Percentiles rank a stretch among this genome's conserved stretches.
Evolutionary conservation across 2,888 invertebrate species (phyloP).

Genomic region (Lepidocyrtoides sp.): DNA sequence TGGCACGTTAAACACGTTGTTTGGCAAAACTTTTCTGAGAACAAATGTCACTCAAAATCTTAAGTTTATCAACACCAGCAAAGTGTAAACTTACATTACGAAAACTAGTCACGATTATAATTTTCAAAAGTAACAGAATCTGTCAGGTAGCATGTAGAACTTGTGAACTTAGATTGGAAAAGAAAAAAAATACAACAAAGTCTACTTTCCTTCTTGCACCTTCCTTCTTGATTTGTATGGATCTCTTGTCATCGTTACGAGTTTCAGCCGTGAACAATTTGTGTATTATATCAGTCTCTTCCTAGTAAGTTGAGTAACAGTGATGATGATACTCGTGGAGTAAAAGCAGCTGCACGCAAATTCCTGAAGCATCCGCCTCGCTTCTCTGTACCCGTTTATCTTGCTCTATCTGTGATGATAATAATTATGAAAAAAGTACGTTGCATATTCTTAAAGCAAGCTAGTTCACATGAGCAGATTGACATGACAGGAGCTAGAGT

Average conservation of each 20-base stretch:
- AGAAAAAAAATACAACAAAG: too few species aligned
- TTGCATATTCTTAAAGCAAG: conserved; percentile 2
- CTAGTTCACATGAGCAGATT: conserved; percentile 5
- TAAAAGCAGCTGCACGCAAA: neutral
- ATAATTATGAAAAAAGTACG: neutral
- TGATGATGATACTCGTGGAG: neutral
- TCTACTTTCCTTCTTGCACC: too few species aligned
- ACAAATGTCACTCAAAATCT: conserved; percentile 8
- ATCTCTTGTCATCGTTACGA: too few species aligned
- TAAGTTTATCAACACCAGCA: too few species aligned
- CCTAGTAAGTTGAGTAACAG: neutral
- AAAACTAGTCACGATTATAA: neutral
- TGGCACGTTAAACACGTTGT: neutral
- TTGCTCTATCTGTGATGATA: neutral
- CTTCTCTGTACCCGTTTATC: too few species aligned
- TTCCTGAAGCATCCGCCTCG: conserved; percentile 8
- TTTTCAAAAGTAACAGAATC: neutral
- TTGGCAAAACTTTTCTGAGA: neutral
- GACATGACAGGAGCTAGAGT: conserved; percentile 11
- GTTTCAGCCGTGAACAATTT: too few species aligned
- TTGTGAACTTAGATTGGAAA: neutral
- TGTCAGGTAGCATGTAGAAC: neutral
- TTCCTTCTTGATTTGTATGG: too few species aligned
- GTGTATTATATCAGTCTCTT: too few species aligned
- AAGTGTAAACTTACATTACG: too few species aligned